phyloP scores from a whole-genome alignment of 2,888 invertebrate species.

The Sialis lutaria region DNA sequence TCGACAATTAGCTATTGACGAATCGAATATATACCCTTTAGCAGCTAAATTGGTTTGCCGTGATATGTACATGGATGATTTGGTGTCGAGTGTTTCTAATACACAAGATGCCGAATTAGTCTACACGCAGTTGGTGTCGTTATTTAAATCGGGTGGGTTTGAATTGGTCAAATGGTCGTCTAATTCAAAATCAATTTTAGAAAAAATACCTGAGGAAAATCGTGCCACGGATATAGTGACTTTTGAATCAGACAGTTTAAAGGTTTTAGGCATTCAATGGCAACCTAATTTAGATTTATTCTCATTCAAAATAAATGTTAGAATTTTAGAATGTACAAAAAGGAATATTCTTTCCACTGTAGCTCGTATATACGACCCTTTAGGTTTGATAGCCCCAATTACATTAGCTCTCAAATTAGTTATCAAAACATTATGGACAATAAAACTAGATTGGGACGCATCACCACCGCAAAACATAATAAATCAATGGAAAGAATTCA shows the following conservation, averaged over 20 bases:
- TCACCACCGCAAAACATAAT: background rate
- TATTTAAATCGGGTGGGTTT: too few relatives aligned
- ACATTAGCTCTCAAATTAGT: background rate
- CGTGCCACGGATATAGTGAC: background rate
- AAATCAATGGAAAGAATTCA: too few relatives aligned
- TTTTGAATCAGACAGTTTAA: background rate
- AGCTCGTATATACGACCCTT: background rate
- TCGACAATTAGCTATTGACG: slow-evolving; percentile 1
- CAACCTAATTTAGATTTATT: background rate
- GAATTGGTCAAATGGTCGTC: too few relatives aligned
- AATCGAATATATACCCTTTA: background rate
- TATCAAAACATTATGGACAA: background rate
- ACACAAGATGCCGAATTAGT: background rate
- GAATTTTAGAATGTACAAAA: background rate
- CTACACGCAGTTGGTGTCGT: background rate
- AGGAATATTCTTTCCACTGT: background rate
- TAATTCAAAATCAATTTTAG: too few relatives aligned
- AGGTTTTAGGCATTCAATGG: background rate
- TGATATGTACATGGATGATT: slow-evolving; percentile 5
- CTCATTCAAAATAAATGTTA: too few relatives aligned
- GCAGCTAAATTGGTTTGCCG: background rate
- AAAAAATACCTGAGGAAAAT: background rate
- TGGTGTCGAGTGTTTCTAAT: background rate
- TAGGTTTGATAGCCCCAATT: background rate
- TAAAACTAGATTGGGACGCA: slow-evolving; percentile 1